Evolutionary conservation across 2,888 invertebrate species (phyloP).

Genomic region (Octonoba sinensis): DNA sequence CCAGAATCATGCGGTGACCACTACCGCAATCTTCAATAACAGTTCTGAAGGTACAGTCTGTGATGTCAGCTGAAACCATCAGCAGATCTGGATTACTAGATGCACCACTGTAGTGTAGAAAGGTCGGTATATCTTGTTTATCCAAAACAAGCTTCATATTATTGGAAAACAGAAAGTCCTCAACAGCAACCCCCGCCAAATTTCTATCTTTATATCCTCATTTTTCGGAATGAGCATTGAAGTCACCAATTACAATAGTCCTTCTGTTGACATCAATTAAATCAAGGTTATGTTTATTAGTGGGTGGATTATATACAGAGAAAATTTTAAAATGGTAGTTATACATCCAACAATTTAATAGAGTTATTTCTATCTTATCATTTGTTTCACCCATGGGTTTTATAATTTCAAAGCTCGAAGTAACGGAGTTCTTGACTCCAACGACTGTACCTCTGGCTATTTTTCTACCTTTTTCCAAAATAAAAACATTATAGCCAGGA

Average conservation of each 20-base stretch:
- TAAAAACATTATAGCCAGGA: too few relatives aligned
- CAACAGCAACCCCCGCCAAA: constrained; percentile 7
- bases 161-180: constrained; percentile 25
- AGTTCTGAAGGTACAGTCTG: constrained; percentile 16
- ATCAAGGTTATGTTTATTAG: constrained; percentile 27
- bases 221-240: constrained; percentile 11
- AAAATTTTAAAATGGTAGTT: too few relatives aligned
- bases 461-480: too few relatives aligned
- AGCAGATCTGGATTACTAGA: constrained; percentile 29
- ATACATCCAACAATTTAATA: too few relatives aligned
- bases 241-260: too few relatives aligned
- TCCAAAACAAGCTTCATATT: constrained; percentile 27
- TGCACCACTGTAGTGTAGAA: constrained; percentile 13
- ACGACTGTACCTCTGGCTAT: too few relatives aligned
- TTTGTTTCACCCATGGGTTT: too few relatives aligned
- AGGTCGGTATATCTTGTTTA: constrained; percentile 13
- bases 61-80: constrained; percentile 23
- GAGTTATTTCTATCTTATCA: too few relatives aligned
- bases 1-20: constrained; percentile 11
- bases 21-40: constrained; percentile 26
- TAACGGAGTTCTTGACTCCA: too few relatives aligned
- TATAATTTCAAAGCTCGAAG: too few relatives aligned
- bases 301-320: constrained; percentile 20
- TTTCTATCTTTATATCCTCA: constrained; percentile 19
- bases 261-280: constrained; percentile 23